Base-by-base conservation (phyloP, 2,113 vertebrate species). In the Illadopsis cleaveri region DNA sequence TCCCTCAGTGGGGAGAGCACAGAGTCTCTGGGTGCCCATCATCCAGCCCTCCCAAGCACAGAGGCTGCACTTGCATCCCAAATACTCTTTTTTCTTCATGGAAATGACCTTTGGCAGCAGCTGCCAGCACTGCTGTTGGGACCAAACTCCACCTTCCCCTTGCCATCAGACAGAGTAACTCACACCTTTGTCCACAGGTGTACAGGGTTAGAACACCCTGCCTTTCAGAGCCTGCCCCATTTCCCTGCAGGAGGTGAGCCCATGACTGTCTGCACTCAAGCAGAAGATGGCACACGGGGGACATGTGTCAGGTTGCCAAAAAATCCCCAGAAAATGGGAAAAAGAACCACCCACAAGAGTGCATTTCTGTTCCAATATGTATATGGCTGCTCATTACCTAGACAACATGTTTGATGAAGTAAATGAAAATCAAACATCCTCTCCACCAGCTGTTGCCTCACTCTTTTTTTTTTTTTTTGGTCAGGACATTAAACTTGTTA, bases 181-280 rank as follows among this genome's bases (percentile, higher is more conserved):
- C 89, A 76, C 50, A 54, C 16, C 33, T 64, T 9, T 62, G 73
- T 15, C 75, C 56, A 44, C 54, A 50, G 62, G 18, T 38, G 38
- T 3, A 19, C 0, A 0, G 3, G 23, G 23, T 5, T 6, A 82
- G 40, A 82, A 54, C 27, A 47, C 1, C 10, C 23, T 23, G 30
- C 31, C 71, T 23, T n/a, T 22, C 40, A 65, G 56, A 86, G 38
- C 18, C 37, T 37, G 31, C 9, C 28, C 53, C 11, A 4, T 33
- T 38, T 54, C 50, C 18, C 79, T 83, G 62, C 40, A 53, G 69
- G 28, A 86, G 27, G 7, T 7, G 51, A 89, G 61, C 9, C 45
- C 68, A 25, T 0, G 24, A 27, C 19, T 15, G 12, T 38, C 51
- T 64, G 50, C 53, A 40, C 11, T 69, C 1, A 2, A 47, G 57